Conservation (phyloP, 30 jellyfish, hydroid and myxozoan species). For the Phacellophora camtschatica region DNA sequence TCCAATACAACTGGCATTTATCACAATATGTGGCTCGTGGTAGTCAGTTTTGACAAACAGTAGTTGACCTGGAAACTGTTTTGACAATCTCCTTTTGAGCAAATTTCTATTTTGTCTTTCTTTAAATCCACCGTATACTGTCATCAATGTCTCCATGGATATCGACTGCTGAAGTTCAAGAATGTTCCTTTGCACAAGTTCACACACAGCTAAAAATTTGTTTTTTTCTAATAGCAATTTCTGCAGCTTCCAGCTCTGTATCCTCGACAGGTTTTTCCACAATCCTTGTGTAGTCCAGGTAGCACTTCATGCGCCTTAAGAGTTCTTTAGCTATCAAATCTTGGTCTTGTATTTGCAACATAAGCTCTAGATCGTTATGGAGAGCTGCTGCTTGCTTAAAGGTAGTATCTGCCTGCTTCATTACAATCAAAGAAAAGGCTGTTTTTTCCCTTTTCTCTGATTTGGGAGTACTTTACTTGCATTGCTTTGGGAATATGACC, state of each 20-base stretch:
- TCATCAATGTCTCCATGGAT: neutral
- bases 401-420: slow-evolving; percentile 1
- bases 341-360: slow-evolving; percentile 29
- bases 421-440: neutral
- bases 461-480: slow-evolving; percentile 5
- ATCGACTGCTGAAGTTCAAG: neutral
- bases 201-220: neutral
- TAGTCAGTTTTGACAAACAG: neutral
- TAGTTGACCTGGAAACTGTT: neutral
- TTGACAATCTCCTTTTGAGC: neutral
- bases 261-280: neutral
- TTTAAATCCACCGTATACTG: slow-evolving; percentile 4
- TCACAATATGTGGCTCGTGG: neutral
- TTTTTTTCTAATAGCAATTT: neutral
- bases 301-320: neutral
- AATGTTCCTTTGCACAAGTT: neutral
- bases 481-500: neutral
- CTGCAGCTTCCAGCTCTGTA: neutral
- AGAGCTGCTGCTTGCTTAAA: slow-evolving; percentile 10
- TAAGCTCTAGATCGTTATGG: slow-evolving; percentile 19
- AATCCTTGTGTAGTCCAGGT: neutral
- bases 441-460: neutral
- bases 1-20: neutral
- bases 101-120: neutral
- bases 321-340: slow-evolving; percentile 9